phyloP scores from a whole-genome alignment of 2,888 invertebrate species.

The Ariolimax columbianus region DNA sequence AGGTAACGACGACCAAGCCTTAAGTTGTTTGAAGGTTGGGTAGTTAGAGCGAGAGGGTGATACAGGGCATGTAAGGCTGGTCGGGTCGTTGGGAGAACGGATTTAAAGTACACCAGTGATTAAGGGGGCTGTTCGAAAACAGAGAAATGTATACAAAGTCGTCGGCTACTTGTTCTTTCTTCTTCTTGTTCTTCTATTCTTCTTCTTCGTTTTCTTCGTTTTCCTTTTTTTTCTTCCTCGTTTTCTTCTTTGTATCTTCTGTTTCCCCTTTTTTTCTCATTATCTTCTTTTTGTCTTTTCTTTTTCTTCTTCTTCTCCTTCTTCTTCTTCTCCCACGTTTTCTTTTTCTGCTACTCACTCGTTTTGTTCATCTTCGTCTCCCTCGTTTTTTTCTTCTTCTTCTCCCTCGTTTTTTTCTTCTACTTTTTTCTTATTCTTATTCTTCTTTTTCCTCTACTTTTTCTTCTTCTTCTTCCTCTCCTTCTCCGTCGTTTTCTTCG shows the following conservation, averaged over 20 bases:
- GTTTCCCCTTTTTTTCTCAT: neutral
- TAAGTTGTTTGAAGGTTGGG: too few species aligned
- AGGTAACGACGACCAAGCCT: too few species aligned
- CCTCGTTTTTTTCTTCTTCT: neutral
- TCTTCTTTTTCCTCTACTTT: neutral
- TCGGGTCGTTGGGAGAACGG: too few species aligned
- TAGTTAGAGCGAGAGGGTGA: too few species aligned
- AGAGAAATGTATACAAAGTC: too few species aligned
- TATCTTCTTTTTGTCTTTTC: neutral
- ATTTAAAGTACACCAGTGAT: too few species aligned
- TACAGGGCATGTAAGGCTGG: too few species aligned
- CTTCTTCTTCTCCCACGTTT: neutral
- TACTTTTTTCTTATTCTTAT: neutral
- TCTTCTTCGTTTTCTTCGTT: neutral
- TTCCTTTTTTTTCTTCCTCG: neutral
- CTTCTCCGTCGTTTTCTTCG: neutral
- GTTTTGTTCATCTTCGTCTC: conserved; percentile 16
- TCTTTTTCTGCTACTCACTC: neutral
- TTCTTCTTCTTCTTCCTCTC: neutral
- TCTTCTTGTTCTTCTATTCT: neutral
- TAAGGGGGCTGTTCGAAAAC: too few species aligned
- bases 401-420: neutral
- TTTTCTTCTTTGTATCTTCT: neutral
- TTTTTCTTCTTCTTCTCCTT: neutral
- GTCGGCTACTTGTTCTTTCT: too few species aligned